Evolutionary conservation across 2,113 vertebrate species (phyloP).

Genomic region (Corvus moneduloides): DNA sequence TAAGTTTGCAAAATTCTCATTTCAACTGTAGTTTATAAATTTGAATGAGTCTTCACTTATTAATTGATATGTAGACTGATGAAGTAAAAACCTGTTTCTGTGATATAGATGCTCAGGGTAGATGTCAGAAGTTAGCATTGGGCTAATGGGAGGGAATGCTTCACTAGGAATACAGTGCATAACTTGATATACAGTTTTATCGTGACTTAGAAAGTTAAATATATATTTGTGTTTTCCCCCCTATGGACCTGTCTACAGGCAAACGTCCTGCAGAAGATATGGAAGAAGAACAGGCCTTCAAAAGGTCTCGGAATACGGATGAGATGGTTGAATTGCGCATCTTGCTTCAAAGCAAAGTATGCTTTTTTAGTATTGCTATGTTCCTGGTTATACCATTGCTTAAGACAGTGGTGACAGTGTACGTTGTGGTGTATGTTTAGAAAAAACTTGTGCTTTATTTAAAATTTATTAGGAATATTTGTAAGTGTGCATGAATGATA

Average conservation of each 20-base stretch:
- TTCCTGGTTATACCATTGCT: not conserved
- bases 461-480: not conserved
- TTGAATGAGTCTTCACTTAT: not conserved
- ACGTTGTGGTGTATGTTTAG: not conserved
- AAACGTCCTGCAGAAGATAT: conserved; percentile 95
- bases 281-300: conserved; percentile 93
- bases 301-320: conserved; percentile 93
- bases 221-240: not conserved
- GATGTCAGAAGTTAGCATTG: not conserved
- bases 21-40: not conserved
- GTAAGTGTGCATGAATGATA: not conserved
- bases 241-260: conserved; percentile 74
- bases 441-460: not conserved
- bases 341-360: conserved; percentile 97
- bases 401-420: not conserved
- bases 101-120: not conserved
- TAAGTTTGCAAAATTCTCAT: not conserved
- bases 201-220: not conserved
- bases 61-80: not conserved
- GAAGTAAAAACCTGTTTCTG: not conserved
- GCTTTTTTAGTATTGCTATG: not conserved
- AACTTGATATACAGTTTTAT: not conserved
- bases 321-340: conserved; percentile 95
- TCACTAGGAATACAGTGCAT: not conserved
- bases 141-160: not conserved